These are phyloP conservation scores for Urocolius indicus DNA, from an alignment of 2,113 vertebrate genomes.

Conservation along the genomic window DNA sequence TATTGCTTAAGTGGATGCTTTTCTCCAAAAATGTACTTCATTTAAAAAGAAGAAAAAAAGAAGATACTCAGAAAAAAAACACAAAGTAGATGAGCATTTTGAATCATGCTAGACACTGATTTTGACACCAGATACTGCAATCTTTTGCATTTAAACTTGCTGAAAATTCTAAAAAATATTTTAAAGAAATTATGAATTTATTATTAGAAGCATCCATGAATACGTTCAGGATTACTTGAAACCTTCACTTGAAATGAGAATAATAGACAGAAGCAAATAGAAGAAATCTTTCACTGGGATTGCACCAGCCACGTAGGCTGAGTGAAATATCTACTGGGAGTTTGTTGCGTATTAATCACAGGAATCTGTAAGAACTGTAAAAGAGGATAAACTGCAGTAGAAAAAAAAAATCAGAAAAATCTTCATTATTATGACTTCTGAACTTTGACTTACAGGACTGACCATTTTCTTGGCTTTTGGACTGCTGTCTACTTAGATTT, in stretches of 20 bases:
- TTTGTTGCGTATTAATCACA: not conserved
- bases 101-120: not conserved
- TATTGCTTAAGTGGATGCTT: conserved; percentile 42
- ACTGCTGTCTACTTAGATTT: not conserved
- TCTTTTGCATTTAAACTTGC: not conserved
- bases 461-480: not conserved
- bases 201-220: not conserved
- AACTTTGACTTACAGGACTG: not conserved
- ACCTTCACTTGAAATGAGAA: not conserved
- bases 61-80: not conserved
- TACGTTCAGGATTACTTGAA: not conserved
- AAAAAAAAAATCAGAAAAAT: not conserved
- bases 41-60: not conserved
- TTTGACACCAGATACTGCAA: not conserved
- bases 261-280: not conserved
- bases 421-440: not conserved
- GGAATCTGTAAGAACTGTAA: not conserved
- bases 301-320: not conserved
- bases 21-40: conserved; percentile 20
- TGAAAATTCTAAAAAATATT: not conserved
- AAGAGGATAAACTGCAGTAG: not conserved
- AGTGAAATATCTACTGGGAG: not conserved
- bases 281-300: not conserved
- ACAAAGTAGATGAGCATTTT: not conserved
- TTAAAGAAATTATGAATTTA: not conserved